Percentiles rank a stretch among this genome's conserved stretches.
Conservation (phyloP, 2,797 vertebrate genomes). For the Morus bassanus region DNA sequence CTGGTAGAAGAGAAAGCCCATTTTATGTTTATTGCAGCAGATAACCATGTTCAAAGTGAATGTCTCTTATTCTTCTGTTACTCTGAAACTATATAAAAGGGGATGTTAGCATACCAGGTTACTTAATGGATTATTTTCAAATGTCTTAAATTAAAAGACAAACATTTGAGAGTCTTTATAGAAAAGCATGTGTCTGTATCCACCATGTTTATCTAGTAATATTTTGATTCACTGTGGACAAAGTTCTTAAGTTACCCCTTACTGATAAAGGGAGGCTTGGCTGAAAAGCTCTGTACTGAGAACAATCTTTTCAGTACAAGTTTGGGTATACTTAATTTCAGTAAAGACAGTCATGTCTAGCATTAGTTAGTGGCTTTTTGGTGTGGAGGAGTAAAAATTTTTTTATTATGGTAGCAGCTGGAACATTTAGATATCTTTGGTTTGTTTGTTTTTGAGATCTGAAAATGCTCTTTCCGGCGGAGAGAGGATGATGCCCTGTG, state of each 20-base stretch:
- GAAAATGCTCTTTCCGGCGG: neutral
- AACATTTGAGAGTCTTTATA: neutral
- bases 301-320: neutral
- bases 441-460: neutral
- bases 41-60: neutral
- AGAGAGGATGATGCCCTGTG: neutral
- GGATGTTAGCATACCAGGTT: neutral
- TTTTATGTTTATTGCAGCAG: neutral
- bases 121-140: neutral
- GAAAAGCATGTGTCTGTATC: neutral
- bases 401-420: neutral
- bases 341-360: neutral
- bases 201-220: neutral
- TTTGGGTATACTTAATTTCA: neutral
- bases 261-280: neutral
- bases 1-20: neutral
- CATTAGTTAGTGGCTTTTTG: neutral
- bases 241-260: neutral
- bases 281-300: neutral
- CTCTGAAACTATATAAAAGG: neutral
- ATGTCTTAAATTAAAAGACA: neutral
- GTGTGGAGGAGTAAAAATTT: neutral
- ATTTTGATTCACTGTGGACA: neutral
- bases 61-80: neutral
- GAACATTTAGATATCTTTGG: neutral